Percentiles rank a stretch among this genome's conserved stretches.
These are phyloP conservation scores for Diplogasteroides magnus DNA, from an alignment of 1,140 invertebrate genomes.

Conservation along the genomic window DNA sequence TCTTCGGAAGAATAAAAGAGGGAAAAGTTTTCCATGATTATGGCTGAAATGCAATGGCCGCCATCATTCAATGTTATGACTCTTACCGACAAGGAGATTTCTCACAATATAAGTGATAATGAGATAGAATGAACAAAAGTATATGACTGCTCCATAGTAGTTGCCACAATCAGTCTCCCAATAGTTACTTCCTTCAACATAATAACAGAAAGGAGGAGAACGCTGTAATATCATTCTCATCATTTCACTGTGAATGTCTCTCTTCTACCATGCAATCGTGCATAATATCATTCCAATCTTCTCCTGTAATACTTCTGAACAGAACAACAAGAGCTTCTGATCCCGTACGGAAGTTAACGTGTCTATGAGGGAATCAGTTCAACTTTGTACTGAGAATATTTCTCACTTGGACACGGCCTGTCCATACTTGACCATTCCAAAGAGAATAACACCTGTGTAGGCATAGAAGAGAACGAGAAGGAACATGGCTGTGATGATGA, in stretches of 20 bases:
- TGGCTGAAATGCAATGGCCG: constrained; percentile 67
- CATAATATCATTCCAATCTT: constrained; percentile 99
- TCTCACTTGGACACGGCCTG: constrained; percentile 85
- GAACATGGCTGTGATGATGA: constrained; percentile 99
- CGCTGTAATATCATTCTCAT: constrained; percentile 42
- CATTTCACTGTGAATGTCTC: constrained; percentile 57
- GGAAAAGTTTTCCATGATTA: constrained; percentile 99
- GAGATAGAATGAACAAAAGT: constrained; percentile 99
- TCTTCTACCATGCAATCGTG: constrained; percentile 79
- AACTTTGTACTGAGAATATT: constrained; percentile 11
- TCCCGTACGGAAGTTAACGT: constrained; percentile 92
- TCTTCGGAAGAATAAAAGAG: constrained; percentile 99
- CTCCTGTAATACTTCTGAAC: constrained; percentile 97
- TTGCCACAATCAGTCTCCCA: constrained; percentile 95
- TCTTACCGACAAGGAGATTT: constrained; percentile 90
- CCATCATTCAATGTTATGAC: neutral
- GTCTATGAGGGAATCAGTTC: constrained; percentile 56
- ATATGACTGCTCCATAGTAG: constrained; percentile 77
- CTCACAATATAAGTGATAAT: constrained; percentile 99
- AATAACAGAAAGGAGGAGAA: constrained; percentile 77
- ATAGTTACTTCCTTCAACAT: constrained; percentile 80
- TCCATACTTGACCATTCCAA: constrained; percentile 98
- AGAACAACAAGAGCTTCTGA: constrained; percentile 93
- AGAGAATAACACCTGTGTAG: constrained; percentile 91
- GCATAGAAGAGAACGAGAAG: constrained; percentile 97